A percentile compares a stretch with the other conserved stretches of the same genome.
Conservation (phyloP, 92 coral and sea anemone genomes). For the Anthopleura xanthogrammica region DNA sequence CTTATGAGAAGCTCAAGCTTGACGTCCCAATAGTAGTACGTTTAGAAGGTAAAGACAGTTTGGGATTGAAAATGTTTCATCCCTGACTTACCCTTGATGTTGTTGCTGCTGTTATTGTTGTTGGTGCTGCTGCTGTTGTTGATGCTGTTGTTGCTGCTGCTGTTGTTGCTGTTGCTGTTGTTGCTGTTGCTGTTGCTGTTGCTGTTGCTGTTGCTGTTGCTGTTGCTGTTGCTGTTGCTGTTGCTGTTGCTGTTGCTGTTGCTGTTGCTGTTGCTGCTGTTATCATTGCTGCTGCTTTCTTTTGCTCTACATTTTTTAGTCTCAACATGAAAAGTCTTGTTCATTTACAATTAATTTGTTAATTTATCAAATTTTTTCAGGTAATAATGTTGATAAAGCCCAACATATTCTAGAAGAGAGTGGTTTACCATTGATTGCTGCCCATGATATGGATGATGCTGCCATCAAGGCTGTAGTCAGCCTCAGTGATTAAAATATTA, state of each 20-base stretch:
- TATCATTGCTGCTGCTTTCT: too few species aligned
- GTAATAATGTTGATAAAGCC: conserved; percentile 85
- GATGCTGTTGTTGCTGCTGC: too few species aligned
- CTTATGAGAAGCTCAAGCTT: conserved; percentile 74
- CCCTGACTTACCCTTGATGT: too few species aligned
- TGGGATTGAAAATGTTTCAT: background rate
- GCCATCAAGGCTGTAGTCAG: conserved; percentile 88
- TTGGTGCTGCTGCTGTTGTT: too few species aligned
- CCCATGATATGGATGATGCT: conserved; percentile 94
- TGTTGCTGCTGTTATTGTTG: too few species aligned
- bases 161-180: too few species aligned
- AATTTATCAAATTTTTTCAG: conserved; percentile 28
- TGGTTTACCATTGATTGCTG: conserved; percentile 87
- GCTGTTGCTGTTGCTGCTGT: too few species aligned
- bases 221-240: too few species aligned
- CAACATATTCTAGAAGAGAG: conserved; percentile 72
- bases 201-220: too few species aligned
- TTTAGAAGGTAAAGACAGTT: conserved; percentile 68
- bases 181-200: too few species aligned
- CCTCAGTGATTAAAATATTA: conserved; percentile 37
- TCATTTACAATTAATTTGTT: background rate
- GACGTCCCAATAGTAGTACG: conserved; percentile 83
- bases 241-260: too few species aligned
- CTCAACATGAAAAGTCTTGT: background rate
- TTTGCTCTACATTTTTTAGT: too few species aligned